Evolutionary conservation across 2,797 vertebrate species (phyloP).

Genomic region (Sebastes trivittatus): DNA sequence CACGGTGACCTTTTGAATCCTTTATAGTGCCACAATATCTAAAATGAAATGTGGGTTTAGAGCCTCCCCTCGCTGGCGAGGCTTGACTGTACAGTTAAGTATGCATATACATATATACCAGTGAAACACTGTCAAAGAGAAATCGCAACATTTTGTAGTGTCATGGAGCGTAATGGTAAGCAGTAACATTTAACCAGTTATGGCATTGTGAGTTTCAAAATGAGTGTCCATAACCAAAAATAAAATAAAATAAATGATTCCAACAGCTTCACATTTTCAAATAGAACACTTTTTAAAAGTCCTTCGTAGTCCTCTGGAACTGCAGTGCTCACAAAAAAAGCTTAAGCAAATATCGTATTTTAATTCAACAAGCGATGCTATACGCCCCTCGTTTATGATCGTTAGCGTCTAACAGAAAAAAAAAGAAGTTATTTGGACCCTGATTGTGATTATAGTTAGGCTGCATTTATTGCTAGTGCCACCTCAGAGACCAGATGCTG

Average conservation of each 20-base stretch:
- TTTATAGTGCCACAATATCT: constrained; percentile 78
- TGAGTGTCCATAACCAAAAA: constrained; percentile 52
- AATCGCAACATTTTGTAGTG: constrained; percentile 90
- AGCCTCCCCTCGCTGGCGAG: constrained; percentile 84
- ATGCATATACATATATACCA: constrained; percentile 83
- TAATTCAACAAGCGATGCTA: constrained; percentile 46
- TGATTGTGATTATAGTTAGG: constrained; percentile 61
- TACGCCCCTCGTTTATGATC: constrained; percentile 36
- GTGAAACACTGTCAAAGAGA: constrained; percentile 85
- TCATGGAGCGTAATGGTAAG: constrained; percentile 78
- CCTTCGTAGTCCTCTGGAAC: constrained; percentile 64
- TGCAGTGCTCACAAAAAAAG: constrained; percentile 49
- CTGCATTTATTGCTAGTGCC: constrained; percentile 79
- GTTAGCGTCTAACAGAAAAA: constrained; percentile 31
- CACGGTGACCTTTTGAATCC: constrained; percentile 67
- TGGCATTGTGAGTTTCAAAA: constrained; percentile 65
- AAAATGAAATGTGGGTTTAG: constrained; percentile 78
- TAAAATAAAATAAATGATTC: constrained; percentile 22
- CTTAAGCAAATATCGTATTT: constrained; percentile 35
- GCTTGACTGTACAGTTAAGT: constrained; percentile 81
- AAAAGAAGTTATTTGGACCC: constrained; percentile 67
- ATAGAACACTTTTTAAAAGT: constrained; percentile 66
- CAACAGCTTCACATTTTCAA: constrained; percentile 77
- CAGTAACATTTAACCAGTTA: constrained; percentile 72
- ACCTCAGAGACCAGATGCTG: constrained; percentile 61